Evolutionary conservation across 2,113 vertebrate species (phyloP).

Genomic region (Speoplatyrhinus poulsoni): DNA sequence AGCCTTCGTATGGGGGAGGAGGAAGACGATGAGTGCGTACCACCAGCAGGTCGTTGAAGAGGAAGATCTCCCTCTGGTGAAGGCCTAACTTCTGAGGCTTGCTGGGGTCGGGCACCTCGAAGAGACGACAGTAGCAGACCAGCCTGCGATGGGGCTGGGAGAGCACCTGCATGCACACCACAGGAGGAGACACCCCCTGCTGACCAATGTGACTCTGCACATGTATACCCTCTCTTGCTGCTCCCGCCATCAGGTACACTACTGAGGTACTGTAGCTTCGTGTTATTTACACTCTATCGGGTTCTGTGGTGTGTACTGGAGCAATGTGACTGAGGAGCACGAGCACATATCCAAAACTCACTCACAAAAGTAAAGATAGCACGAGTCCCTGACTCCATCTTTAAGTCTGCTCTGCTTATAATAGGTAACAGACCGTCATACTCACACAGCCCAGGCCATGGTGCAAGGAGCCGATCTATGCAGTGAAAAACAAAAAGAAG

Average conservation of each 20-base stretch:
- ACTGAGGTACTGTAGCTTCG: too few relatives aligned
- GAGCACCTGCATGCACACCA: conserved; percentile 80
- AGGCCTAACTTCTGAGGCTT: conserved; percentile 96
- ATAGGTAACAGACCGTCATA: conserved; percentile 46
- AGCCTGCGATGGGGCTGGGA: conserved; percentile 93
- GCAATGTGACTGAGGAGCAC: too few relatives aligned
- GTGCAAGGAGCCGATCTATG: conserved; percentile 93
- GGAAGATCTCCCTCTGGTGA: conserved; percentile 97
- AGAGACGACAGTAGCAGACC: conserved; percentile 96
- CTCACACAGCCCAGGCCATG: conserved; percentile 96
- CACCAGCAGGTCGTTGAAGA: conserved; percentile 98
- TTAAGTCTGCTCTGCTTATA: too few relatives aligned
- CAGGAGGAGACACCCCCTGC: conserved; percentile 7
- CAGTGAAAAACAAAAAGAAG: conserved; percentile 27
- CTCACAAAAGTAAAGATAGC: too few relatives aligned
- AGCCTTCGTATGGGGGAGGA: background rate
- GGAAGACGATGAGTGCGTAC: conserved; percentile 69
- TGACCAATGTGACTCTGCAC: background rate
- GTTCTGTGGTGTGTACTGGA: too few relatives aligned
- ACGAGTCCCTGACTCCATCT: too few relatives aligned
- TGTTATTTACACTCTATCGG: too few relatives aligned
- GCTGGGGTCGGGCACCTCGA: conserved; percentile 96
- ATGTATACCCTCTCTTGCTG: too few relatives aligned
- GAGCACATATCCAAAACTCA: too few relatives aligned
- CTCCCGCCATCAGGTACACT: too few relatives aligned